A percentile compares a stretch with the other conserved stretches of the same genome.
Conservation (phyloP, 2,113 vertebrate species). For the Bombycilla garrulus region DNA sequence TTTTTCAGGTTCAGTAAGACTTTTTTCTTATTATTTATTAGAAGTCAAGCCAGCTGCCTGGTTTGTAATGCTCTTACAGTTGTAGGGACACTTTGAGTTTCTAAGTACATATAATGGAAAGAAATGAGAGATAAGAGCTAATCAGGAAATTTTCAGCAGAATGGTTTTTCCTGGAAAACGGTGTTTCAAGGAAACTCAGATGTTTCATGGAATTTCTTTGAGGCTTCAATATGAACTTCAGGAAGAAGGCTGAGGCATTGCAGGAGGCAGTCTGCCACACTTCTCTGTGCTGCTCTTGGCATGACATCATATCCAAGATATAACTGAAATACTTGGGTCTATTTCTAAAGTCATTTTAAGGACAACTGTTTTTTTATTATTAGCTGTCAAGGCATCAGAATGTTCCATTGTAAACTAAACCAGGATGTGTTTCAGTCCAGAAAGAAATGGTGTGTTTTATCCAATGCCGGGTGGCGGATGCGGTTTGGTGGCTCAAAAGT, state of each 20-base stretch:
- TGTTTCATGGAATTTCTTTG: not conserved
- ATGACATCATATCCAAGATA: rapidly evolving
- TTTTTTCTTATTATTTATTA: not conserved
- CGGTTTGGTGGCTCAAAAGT: not conserved
- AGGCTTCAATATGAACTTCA: not conserved
- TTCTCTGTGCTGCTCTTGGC: not conserved
- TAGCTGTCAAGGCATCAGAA: not conserved
- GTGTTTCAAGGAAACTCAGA: not conserved
- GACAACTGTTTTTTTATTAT: not conserved
- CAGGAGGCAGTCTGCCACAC: not conserved
- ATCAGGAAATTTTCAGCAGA: not conserved
- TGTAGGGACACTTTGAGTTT: not conserved
- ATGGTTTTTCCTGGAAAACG: not conserved
- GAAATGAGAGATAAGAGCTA: not conserved
- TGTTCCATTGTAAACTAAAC: not conserved
- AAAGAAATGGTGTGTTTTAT: not conserved
- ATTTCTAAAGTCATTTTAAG: not conserved
- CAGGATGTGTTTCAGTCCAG: not conserved
- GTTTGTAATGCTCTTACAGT: not conserved
- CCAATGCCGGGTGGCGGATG: not conserved
- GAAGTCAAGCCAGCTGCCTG: not conserved
- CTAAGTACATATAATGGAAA: not conserved
- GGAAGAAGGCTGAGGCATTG: not conserved
- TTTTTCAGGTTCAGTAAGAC: not conserved
- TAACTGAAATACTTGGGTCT: not conserved